These are phyloP conservation scores for Prionailurus viverrinus DNA, from an alignment of 2,113 vertebrate species.

Conservation along the genomic window DNA sequence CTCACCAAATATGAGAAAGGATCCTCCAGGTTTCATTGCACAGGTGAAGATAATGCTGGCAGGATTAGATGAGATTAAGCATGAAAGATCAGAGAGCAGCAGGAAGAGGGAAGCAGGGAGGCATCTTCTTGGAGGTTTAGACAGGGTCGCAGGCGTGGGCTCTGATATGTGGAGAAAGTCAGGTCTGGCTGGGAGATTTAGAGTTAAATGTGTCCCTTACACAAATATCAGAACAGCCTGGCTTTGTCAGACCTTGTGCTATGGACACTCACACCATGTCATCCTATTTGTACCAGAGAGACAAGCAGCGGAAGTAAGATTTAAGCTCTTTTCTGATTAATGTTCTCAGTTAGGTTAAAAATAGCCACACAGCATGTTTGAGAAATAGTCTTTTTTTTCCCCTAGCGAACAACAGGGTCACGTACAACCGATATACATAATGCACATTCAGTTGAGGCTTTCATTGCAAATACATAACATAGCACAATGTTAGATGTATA, in stretches of 20 bases:
- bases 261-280: slow-evolving; percentile 88
- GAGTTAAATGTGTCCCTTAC: slow-evolving; percentile 90
- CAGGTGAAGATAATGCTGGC: slow-evolving; percentile 92
- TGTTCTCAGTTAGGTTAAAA: slow-evolving; percentile 84
- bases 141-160: slow-evolving; percentile 86
- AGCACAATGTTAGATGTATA: background rate
- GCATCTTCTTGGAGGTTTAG: slow-evolving; percentile 88
- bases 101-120: slow-evolving; percentile 86
- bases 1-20: slow-evolving; percentile 90
- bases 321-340: slow-evolving; percentile 85
- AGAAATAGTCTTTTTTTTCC: slow-evolving; percentile 81
- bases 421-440: slow-evolving; percentile 88
- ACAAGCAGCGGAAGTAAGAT: slow-evolving; percentile 80
- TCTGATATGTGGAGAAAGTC: slow-evolving; percentile 89
- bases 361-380: slow-evolving; percentile 82
- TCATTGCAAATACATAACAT: slow-evolving; percentile 67
- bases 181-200: slow-evolving; percentile 90
- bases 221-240: slow-evolving; percentile 89
- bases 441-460: slow-evolving; percentile 83
- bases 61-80: slow-evolving; percentile 94
- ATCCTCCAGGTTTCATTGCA: slow-evolving; percentile 92
- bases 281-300: slow-evolving; percentile 87
- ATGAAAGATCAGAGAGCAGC: slow-evolving; percentile 90
- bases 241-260: slow-evolving; percentile 84
- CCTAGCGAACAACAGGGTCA: slow-evolving; percentile 90